Conservation (phyloP, 1,140 invertebrate genomes). For the Bombus affinis region DNA sequence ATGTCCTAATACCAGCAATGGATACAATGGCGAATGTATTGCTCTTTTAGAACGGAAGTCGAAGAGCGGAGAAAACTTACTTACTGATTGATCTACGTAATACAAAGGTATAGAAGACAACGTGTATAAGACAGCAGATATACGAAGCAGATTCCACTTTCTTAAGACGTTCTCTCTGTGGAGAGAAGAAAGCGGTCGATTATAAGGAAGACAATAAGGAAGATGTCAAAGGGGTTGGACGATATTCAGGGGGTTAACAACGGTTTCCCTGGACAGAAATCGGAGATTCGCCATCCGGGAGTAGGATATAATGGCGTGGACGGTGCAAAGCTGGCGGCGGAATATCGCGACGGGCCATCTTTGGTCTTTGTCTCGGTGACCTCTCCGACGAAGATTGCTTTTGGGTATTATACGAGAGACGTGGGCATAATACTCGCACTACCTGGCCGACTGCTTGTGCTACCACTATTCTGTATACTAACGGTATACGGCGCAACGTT, state of each 20-base stretch:
- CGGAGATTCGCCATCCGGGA: conserved; percentile 27
- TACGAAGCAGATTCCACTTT: neutral
- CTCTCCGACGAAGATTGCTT: conserved; percentile 55
- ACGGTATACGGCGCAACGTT: conserved; percentile 46
- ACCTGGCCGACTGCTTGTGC: conserved; percentile 27
- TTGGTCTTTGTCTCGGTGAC: conserved; percentile 58
- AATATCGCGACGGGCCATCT: conserved; percentile 55
- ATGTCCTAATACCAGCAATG: too few species aligned
- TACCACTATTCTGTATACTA: conserved; percentile 47
- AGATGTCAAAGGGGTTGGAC: conserved; percentile 35
- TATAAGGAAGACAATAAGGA: conserved; percentile 27
- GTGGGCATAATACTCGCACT: conserved; percentile 48
- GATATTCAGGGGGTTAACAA: conserved; percentile 29
- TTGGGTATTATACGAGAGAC: conserved; percentile 59
- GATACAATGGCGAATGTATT: too few species aligned
- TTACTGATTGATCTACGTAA: too few species aligned
- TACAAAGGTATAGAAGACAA: too few species aligned
- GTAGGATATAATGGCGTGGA: conserved; percentile 37
- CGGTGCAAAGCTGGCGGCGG: conserved; percentile 39
- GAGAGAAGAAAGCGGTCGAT: conserved; percentile 5
- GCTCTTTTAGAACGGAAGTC: too few species aligned
- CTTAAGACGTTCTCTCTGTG: neutral
- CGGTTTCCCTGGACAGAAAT: conserved; percentile 24
- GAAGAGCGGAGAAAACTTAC: too few species aligned
- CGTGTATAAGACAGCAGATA: neutral